Evolutionary conservation across 2,113 vertebrate species (phyloP), one percentile per base, ranked within the genome.

Genomic region (Symphodus melops): DNA sequence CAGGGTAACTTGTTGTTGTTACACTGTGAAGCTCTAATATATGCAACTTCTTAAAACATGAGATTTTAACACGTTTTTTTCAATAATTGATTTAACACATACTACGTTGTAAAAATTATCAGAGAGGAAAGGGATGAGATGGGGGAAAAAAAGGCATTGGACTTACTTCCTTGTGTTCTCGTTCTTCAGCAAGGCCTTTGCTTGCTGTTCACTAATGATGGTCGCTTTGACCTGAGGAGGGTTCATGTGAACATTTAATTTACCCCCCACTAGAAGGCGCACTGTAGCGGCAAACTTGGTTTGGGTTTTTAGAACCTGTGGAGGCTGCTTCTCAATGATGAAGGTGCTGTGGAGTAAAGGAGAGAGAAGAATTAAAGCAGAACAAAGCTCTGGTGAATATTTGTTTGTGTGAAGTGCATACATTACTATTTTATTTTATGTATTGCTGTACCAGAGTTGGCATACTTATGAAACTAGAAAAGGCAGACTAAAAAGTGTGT

Each of bases 301-400:
- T 94, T 99, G 98, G 1, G 98, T 99, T 93, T 99, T 99, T 74
- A 99, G 90, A 76, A 99, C 98, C 88, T 99, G 98, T 0, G 98
- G 98, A 41, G 98, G 97, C 93, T 99, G 98, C 92, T 98, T 99
- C 92, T 99, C 97, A 0, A 98, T 99, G 92, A 99, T 99, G 93
- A 99, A 99, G 23, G 97, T 98, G 93, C 97, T 99, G 94, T 21
- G 41, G 66, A 62, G 17, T 44, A 49, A 90, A 46, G 75, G 14
- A 79, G 10, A 48, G 53, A 21, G 60, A 41, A 14, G 3, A 9
- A 9, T 14, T 5, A 44, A 52, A 19, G 19, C 23, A 74, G 16
- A 46, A 23, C 5, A 52, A 64, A 56, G 36, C 11, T 4, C 7
- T 49, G 14, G 16, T 64, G 23, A 53, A 63, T 33, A 10, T 37